Evolutionary conservation across 1,140 invertebrate genomes (phyloP).

Genomic region (Leucophenga varia): DNA sequence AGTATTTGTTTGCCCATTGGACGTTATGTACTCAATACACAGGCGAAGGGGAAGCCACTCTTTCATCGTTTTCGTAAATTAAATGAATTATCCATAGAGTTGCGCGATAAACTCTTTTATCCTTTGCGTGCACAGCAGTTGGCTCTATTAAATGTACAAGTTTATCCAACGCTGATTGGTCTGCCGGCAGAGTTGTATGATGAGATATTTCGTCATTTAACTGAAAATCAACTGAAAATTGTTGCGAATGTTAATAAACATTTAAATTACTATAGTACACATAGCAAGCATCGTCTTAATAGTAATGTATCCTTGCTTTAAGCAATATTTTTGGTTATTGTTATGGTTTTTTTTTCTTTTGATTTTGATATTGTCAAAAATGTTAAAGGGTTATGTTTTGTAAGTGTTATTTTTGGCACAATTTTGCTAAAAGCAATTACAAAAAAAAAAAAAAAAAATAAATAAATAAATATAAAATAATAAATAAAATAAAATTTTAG

Average conservation of each 20-base stretch:
- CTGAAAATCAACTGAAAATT: slow-evolving; percentile 28
- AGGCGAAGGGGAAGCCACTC: slow-evolving; percentile 24
- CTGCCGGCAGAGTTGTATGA: slow-evolving; percentile 33
- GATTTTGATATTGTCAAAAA: too few relatives aligned
- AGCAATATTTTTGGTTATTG: background rate
- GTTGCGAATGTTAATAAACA: slow-evolving; percentile 34
- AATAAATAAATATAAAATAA: too few relatives aligned
- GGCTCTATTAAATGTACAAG: slow-evolving; percentile 9
- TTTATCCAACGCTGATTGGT: slow-evolving; percentile 30
- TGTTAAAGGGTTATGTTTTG: slow-evolving; percentile 1
- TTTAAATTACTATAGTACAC: slow-evolving; percentile 17
- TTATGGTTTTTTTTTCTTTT: too few relatives aligned
- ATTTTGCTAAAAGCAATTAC: background rate
- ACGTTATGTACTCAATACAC: slow-evolving; percentile 34
- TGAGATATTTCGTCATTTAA: slow-evolving; percentile 34
- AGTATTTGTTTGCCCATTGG: slow-evolving; percentile 36
- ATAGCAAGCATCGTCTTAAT: slow-evolving; percentile 1
- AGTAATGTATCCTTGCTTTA: background rate
- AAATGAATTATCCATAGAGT: slow-evolving; percentile 26
- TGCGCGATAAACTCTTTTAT: slow-evolving; percentile 42
- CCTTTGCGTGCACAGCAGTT: slow-evolving; percentile 39
- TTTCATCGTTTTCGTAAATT: slow-evolving; percentile 35
- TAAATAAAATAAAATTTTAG: too few relatives aligned
- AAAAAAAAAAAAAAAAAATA: too few relatives aligned
- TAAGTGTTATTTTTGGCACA: background rate